Evolutionary conservation across 2,113 vertebrate species (phyloP).

Genomic region (Daphoenositta chrysoptera): DNA sequence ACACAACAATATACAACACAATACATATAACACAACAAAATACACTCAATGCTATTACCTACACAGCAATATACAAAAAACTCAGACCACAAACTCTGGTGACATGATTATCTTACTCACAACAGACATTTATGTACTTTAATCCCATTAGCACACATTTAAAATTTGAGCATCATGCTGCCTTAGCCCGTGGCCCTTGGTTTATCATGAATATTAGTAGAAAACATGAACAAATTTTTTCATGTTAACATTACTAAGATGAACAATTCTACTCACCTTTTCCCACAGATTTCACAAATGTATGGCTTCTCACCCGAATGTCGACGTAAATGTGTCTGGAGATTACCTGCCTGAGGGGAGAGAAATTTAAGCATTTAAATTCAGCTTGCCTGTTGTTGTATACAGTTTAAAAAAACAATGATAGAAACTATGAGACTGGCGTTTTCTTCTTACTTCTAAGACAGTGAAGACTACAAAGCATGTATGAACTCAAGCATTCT

Average conservation of each 20-base stretch:
- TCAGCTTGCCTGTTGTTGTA: neutral
- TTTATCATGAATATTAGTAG: neutral
- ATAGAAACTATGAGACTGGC: neutral
- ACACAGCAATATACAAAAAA: neutral
- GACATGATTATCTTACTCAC: neutral
- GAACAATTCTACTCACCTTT: conserved; percentile 79
- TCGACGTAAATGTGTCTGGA: conserved; percentile 93
- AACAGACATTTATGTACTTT: neutral
- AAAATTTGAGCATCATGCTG: neutral
- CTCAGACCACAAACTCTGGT: neutral
- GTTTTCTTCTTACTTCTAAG: neutral
- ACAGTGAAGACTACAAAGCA: neutral
- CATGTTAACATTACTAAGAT: neutral
- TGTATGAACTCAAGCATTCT: neutral
- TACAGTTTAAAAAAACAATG: neutral
- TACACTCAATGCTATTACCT: neutral
- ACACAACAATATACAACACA: neutral
- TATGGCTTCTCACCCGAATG: conserved; percentile 97
- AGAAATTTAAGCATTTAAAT: conserved; percentile 2
- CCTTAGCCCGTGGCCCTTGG: neutral
- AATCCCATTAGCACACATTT: neutral
- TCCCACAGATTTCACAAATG: conserved; percentile 97
- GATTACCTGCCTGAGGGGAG: conserved; percentile 87
- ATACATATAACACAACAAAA: neutral
- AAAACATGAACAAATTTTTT: neutral